Evolutionary conservation across 1,140 invertebrate genomes (phyloP).

Genomic region (Euborellia annulipes): DNA sequence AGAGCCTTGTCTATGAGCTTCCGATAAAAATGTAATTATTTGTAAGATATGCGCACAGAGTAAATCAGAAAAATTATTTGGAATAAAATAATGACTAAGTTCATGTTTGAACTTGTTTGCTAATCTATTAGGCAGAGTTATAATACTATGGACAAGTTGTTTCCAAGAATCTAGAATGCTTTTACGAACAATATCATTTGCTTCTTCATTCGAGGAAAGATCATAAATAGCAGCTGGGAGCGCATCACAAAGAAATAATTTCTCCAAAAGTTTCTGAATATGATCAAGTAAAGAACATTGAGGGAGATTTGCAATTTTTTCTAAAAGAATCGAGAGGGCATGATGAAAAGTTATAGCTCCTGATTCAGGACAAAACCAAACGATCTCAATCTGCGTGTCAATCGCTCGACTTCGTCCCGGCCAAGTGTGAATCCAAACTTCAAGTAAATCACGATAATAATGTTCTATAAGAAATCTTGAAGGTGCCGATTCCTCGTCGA

Average conservation of each 20-base stretch:
- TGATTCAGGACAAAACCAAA: too few species aligned
- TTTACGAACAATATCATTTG: slow-evolving; percentile 37
- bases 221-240: slow-evolving; percentile 33
- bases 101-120: slow-evolving; percentile 42
- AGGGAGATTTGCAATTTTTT: too few species aligned
- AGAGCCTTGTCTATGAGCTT: slow-evolving; percentile 24
- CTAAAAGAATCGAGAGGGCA: too few species aligned
- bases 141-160: slow-evolving; percentile 38
- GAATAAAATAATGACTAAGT: slow-evolving; percentile 37
- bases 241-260: slow-evolving; percentile 36
- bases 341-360: too few species aligned
- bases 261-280: slow-evolving; percentile 24
- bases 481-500: too few species aligned
- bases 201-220: slow-evolving; percentile 27
- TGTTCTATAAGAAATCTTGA: too few species aligned
- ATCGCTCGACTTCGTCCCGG: too few species aligned
- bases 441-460: too few species aligned
- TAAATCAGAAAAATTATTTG: slow-evolving; percentile 37
- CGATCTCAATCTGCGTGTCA: too few species aligned
- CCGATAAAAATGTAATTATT: slow-evolving; percentile 37
- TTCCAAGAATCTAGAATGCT: slow-evolving; percentile 34
- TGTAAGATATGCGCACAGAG: slow-evolving; percentile 40
- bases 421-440: too few species aligned
- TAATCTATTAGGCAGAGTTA: slow-evolving; percentile 45
- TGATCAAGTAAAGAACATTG: too few species aligned